Percentiles rank a stretch among this genome's conserved stretches.
These are phyloP conservation scores for Leucophenga montana DNA, from an alignment of 2,888 invertebrate genomes.

Conservation along the genomic window DNA sequence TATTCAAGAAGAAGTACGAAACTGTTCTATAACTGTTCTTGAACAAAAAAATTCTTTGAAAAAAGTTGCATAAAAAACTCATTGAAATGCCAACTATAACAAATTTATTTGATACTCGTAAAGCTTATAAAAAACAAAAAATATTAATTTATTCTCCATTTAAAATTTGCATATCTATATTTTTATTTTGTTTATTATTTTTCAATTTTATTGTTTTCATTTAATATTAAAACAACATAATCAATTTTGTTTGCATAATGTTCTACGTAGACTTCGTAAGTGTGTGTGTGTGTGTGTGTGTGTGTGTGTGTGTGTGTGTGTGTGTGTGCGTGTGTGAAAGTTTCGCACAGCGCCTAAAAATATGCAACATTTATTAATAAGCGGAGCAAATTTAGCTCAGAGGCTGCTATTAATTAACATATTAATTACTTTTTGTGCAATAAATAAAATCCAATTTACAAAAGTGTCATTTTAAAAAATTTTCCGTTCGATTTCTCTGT, in stretches of 20 bases:
- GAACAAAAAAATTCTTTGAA: too few species aligned
- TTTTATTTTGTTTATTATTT: slow-evolving; percentile 1
- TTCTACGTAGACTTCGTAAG: too few species aligned
- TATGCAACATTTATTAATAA: slow-evolving; percentile 52
- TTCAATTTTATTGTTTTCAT: slow-evolving; percentile 41
- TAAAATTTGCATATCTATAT: neutral
- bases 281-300: neutral
- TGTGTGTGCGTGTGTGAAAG: neutral
- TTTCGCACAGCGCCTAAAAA: slow-evolving; percentile 53
- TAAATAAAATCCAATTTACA: slow-evolving; percentile 61
- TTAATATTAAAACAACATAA: slow-evolving; percentile 60
- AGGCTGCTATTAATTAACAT: slow-evolving; percentile 65
- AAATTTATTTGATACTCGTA: too few species aligned
- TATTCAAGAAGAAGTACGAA: too few species aligned
- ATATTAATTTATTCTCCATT: neutral
- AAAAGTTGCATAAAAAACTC: too few species aligned
- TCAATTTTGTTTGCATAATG: slow-evolving; percentile 14
- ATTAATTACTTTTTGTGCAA: slow-evolving; percentile 60
- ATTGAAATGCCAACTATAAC: too few species aligned
- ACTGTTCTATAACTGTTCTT: too few species aligned
- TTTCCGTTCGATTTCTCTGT: neutral
- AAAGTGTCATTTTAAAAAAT: slow-evolving; percentile 59
- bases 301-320: neutral
- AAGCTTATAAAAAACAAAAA: neutral
- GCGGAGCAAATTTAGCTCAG: slow-evolving; percentile 31